phyloP scores from a whole-genome alignment of 2,797 vertebrate genomes.

The Arrhamphus sclerolepis region DNA sequence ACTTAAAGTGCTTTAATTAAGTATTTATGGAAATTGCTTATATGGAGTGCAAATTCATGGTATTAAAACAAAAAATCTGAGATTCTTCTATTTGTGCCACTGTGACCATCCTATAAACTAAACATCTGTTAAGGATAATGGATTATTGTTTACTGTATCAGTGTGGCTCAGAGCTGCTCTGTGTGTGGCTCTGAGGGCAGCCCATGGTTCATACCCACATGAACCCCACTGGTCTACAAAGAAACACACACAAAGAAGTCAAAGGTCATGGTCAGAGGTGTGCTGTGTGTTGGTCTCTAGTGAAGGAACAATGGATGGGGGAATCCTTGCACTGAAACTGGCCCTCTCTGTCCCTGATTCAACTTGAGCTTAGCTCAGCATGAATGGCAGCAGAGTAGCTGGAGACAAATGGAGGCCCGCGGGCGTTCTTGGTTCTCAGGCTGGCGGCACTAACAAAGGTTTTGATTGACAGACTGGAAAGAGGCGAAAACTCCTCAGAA shows the following conservation, averaged over 20 bases:
- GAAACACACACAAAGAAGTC: constrained; percentile 39
- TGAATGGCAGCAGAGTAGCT: constrained; percentile 9
- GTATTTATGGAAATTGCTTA: too few species aligned
- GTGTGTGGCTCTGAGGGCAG: constrained; percentile 41
- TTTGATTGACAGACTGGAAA: constrained; percentile 47
- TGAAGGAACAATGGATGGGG: constrained; percentile 49
- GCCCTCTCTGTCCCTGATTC: constrained; percentile 29
- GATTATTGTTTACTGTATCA: constrained; percentile 6
- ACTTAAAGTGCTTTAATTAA: not conserved
- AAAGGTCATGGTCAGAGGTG: constrained; percentile 65
- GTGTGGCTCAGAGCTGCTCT: constrained; percentile 4
- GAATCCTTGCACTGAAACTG: constrained; percentile 51
- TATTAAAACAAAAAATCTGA: too few species aligned
- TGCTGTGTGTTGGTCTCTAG: constrained; percentile 32
- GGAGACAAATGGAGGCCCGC: constrained; percentile 15
- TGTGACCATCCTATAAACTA: not conserved
- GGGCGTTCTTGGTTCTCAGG: constrained; percentile 28
- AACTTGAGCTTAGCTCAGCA: constrained; percentile 58
- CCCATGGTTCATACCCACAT: constrained; percentile 38
- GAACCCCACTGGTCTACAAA: constrained; percentile 3
- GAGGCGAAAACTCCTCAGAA: constrained; percentile 7
- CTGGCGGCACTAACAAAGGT: constrained; percentile 20
- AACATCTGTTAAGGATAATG: not conserved
- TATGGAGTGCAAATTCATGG: too few species aligned
- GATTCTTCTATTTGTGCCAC: too few species aligned